A percentile compares a stretch with the other conserved stretches of the same genome.
These are phyloP conservation scores for Baccha elongata DNA, from an alignment of 2,888 invertebrate species.

Conservation along the genomic window DNA sequence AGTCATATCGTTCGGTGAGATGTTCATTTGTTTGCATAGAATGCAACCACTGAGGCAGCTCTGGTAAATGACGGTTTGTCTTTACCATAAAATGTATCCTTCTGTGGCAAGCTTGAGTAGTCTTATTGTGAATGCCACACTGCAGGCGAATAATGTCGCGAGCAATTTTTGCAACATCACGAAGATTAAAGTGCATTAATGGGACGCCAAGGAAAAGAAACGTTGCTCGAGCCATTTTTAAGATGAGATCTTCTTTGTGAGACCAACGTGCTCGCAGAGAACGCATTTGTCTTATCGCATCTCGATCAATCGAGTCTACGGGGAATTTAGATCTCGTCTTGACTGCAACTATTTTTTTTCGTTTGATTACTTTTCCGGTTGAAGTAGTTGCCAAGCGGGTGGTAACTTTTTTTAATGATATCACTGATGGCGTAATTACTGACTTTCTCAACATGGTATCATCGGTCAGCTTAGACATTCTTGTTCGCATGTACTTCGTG, in stretches of 20 bases:
- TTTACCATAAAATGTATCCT: conserved; percentile 86
- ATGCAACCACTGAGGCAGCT: conserved; percentile 85
- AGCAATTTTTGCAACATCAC: conserved; percentile 82
- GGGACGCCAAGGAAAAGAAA: conserved; percentile 83
- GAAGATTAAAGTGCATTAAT: conserved; percentile 78
- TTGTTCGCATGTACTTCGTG: conserved; percentile 45
- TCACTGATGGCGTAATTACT: background rate
- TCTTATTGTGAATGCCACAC: conserved; percentile 85
- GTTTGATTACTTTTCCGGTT: conserved; percentile 42
- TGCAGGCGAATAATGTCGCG: conserved; percentile 85
- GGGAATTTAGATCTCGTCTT: conserved; percentile 32
- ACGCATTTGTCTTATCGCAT: conserved; percentile 86
- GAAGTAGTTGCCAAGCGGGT: conserved; percentile 48
- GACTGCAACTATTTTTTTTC: conserved; percentile 30
- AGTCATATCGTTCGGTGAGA: conserved; percentile 81
- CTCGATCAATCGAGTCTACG: conserved; percentile 86
- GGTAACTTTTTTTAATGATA: conserved; percentile 38
- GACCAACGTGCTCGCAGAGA: conserved; percentile 86
- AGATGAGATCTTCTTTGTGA: conserved; percentile 86
- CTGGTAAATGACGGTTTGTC: conserved; percentile 84
- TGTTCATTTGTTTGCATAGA: conserved; percentile 85
- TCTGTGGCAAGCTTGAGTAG: conserved; percentile 87
- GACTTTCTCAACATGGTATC: conserved; percentile 18
- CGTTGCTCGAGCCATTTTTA: conserved; percentile 87
- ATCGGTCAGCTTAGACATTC: conserved; percentile 47